Conservation (phyloP, 2,797 vertebrate genomes). For the Phrynocephalus forsythii region DNA sequence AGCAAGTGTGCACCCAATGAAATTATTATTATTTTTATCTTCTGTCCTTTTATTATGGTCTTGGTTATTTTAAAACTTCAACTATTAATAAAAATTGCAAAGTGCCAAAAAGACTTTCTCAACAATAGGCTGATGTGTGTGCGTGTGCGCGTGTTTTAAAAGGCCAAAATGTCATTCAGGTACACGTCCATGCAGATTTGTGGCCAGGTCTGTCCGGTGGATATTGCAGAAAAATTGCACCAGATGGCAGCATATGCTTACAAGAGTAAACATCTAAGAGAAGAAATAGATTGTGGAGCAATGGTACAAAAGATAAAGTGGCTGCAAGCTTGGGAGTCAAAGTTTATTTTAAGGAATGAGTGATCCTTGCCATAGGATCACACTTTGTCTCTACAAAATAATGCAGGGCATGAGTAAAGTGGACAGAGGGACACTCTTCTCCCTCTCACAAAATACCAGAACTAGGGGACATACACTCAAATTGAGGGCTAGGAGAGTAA, state of each 20-base stretch:
- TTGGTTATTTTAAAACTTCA: slow-evolving; percentile 24
- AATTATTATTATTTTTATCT: slow-evolving; percentile 11
- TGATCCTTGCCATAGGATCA: background rate
- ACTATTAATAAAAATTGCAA: slow-evolving; percentile 62
- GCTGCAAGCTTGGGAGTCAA: background rate
- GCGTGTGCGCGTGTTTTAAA: background rate
- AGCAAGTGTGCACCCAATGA: accelerated
- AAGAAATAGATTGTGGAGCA: background rate
- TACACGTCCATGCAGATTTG: too few relatives aligned
- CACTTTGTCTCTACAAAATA: background rate
- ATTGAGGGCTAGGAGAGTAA: too few relatives aligned
- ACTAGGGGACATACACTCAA: too few relatives aligned
- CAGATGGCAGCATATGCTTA: slow-evolving; percentile 66
- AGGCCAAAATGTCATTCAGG: background rate
- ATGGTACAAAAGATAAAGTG: background rate
- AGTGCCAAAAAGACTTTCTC: slow-evolving; percentile 38
- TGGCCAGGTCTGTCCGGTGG: background rate
- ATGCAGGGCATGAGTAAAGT: too few relatives aligned
- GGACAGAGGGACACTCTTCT: too few relatives aligned
- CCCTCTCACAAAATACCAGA: too few relatives aligned
- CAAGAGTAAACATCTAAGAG: background rate
- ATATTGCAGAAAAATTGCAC: slow-evolving; percentile 29
- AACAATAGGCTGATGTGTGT: background rate
- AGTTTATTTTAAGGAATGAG: background rate
- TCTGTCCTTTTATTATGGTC: background rate